Evolutionary conservation across 2,113 vertebrate genomes (phyloP), one percentile per base, ranked within the genome.

Genomic region (Chaenogobius annularis): DNA sequence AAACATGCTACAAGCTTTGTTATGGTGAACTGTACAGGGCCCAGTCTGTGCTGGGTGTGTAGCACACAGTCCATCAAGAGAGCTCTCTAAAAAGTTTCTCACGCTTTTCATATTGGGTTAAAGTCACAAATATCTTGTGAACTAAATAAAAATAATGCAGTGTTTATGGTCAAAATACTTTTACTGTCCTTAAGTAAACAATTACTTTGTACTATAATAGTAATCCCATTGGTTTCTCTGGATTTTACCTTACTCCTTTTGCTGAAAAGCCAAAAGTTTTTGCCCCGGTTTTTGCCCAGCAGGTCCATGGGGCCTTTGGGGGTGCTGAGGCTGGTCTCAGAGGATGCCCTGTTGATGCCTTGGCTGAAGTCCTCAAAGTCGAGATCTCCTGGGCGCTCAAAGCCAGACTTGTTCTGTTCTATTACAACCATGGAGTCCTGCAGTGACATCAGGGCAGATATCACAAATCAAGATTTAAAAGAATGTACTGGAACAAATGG

Each of bases 341-440:
- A 96, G 0, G 94, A 94, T 0, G 91, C 88, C 0, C 95, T 90
- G 82, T 95, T 96, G 85, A 97, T 96, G 70, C 93, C 94, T 83
- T 96, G 94, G 84, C 96, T 97, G 91, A 94, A 96, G 86, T 97
- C 96, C 79, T 97, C 96, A 9, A 97, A 97, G 73, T 96, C 95
- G 83, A 96, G 67, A 19, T 97, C 95, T 0, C 93, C 93, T 0
- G 95, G 96, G 43, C 95, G 93, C 68, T 96, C 94, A 13, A 97
- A 97, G 22, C 96, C 96, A 0, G 96, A 97, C 82, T 97, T 97
- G 87, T 96, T 91, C 83, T 95, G 93, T 78, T 96, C 96, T 23
- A 97, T 93, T 55, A 97, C 87, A 69, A 91, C 87, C 86, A 93
- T 72, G 31, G 96, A 94, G 87, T 97, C 96, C 96, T 97, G 80